Evolutionary conservation across 2,888 invertebrate genomes (phyloP).

Genomic region (Diachrysia chrysitis): DNA sequence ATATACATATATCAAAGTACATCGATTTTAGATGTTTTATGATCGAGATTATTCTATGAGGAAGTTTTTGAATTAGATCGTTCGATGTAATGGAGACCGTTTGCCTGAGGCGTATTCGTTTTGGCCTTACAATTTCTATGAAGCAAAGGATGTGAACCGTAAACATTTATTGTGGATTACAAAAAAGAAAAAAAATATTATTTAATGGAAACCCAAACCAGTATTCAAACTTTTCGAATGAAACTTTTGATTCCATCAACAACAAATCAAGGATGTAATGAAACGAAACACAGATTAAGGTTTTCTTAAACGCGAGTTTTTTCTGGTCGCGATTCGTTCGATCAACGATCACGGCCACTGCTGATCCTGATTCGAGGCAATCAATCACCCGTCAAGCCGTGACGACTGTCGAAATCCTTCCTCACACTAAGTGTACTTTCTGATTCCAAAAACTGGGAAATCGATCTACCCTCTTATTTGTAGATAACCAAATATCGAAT

Average conservation of each 20-base stretch:
- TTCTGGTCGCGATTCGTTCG: conserved; percentile 15
- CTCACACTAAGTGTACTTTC: conserved; percentile 51
- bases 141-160: conserved; percentile 8
- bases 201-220: background rate
- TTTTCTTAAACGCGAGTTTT: conserved; percentile 23
- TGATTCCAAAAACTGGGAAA: conserved; percentile 51
- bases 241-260: background rate
- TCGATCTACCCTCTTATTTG: conserved; percentile 47
- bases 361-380: conserved; percentile 42
- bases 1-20: conserved; percentile 36
- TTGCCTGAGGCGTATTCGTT: conserved; percentile 28
- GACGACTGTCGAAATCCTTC: conserved; percentile 47
- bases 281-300: conserved; percentile 12
- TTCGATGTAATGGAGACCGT: conserved; percentile 28
- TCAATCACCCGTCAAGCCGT: conserved; percentile 55
- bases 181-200: background rate
- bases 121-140: conserved; percentile 10
- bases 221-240: background rate
- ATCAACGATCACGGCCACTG: conserved; percentile 45
- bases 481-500: conserved; percentile 26
- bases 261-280: conserved; percentile 1
- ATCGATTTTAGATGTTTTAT: conserved; percentile 33
- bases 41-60: conserved; percentile 34
- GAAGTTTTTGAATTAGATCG: conserved; percentile 37
- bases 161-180: conserved; percentile 22